Percentiles rank a stretch among this genome's conserved stretches.
These are phyloP conservation scores for Panagrolaimus sp. DNA, from an alignment of 1,140 invertebrate genomes.

Conservation along the genomic window DNA sequence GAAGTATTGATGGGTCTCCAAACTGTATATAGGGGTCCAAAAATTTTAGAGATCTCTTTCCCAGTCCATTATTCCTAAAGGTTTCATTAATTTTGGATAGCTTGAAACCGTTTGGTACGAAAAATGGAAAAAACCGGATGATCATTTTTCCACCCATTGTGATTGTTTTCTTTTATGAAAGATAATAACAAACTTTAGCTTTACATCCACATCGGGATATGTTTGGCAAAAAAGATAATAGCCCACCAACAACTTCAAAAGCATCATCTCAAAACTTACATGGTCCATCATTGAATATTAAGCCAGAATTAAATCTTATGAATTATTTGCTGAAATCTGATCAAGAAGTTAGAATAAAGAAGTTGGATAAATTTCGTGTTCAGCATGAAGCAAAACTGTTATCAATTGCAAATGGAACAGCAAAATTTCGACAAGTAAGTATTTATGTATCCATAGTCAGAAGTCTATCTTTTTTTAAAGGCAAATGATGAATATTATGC, in stretches of 20 bases:
- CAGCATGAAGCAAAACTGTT: conserved; percentile 4
- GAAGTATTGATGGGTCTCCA: too few species aligned
- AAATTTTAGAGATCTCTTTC: too few species aligned
- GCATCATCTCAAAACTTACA: not conserved
- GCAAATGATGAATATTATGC: conserved; percentile 2
- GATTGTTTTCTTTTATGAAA: conserved; percentile 86
- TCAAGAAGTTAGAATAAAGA: not conserved
- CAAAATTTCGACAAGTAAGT: not conserved
- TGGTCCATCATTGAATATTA: not conserved
- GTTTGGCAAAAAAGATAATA: not conserved
- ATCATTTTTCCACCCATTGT: too few species aligned
- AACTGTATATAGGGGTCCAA: too few species aligned
- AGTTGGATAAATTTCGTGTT: conserved; percentile 10
- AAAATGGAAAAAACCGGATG: too few species aligned
- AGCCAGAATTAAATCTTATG: not conserved
- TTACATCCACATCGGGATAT: conserved; percentile 66
- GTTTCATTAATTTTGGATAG: too few species aligned
- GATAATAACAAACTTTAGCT: conserved; percentile 65
- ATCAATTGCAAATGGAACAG: conserved; percentile 7
- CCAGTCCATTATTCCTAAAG: too few species aligned
- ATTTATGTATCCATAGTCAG: too few species aligned
- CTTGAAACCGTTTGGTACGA: too few species aligned
- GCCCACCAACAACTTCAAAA: not conserved
- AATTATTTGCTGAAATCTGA: not conserved
- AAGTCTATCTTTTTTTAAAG: not conserved